A percentile compares a stretch with the other conserved stretches of the same genome.
phyloP scores from a whole-genome alignment of 2,797 vertebrate genomes.

The Malacoctenus gilli region DNA sequence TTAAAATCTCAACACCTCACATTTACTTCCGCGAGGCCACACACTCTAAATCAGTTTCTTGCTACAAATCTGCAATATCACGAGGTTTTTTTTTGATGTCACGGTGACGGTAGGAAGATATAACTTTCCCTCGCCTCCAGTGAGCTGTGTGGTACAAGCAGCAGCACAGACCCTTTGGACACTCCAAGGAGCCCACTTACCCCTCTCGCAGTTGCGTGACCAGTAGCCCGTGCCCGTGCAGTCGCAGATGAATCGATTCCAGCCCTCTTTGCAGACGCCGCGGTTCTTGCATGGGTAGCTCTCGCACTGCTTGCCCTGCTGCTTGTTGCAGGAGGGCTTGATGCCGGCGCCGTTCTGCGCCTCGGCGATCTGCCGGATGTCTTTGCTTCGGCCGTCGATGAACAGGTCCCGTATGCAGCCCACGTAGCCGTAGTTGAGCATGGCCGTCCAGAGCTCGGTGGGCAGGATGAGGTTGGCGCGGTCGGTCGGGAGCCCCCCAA shows the following conservation, averaged over 20 bases:
- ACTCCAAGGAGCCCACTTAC: too few relatives aligned
- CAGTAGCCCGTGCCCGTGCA: constrained; percentile 96
- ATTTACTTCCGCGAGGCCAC: too few relatives aligned
- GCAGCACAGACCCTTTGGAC: not conserved
- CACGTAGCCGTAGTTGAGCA: constrained; percentile 98
- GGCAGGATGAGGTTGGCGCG: constrained; percentile 93
- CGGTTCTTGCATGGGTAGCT: constrained; percentile 97
- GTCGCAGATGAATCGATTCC: constrained; percentile 99
- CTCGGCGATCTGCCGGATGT: constrained; percentile 96
- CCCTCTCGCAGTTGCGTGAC: constrained; percentile 96
- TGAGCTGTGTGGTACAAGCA: not conserved
- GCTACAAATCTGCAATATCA: too few relatives aligned
- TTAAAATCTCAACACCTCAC: not conserved
- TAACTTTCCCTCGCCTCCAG: too few relatives aligned
- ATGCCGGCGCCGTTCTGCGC: constrained; percentile 94
- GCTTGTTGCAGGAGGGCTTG: constrained; percentile 93
- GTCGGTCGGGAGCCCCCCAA: constrained; percentile 93
- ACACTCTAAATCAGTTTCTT: too few relatives aligned
- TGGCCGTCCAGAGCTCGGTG: constrained; percentile 97
- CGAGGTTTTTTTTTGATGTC: too few relatives aligned
- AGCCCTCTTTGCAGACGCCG: constrained; percentile 94
- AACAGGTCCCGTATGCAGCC: constrained; percentile 97
- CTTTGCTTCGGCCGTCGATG: constrained; percentile 96
- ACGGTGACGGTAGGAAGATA: too few relatives aligned
- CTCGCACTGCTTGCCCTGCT: constrained; percentile 92